Conservation (phyloP, 1,140 invertebrate genomes). For the Halictus rubicundus region DNA sequence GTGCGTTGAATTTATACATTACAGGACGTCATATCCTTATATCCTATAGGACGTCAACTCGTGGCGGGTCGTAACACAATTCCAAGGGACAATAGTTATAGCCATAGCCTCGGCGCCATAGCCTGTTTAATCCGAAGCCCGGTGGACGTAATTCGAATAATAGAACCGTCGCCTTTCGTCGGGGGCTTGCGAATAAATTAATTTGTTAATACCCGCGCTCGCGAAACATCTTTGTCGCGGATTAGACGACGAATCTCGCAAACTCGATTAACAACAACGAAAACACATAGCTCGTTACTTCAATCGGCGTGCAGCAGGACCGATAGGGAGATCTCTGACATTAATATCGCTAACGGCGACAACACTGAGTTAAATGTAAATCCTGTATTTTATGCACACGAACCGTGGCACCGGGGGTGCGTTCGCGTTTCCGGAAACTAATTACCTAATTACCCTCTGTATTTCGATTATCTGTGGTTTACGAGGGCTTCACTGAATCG, state of each 20-base stretch:
- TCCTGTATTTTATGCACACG: slow-evolving; percentile 30
- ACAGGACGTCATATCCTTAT: too few species aligned
- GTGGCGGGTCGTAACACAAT: too few species aligned
- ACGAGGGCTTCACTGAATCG: slow-evolving; percentile 2
- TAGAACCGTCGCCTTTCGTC: background rate
- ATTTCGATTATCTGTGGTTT: slow-evolving; percentile 42
- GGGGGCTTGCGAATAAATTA: background rate
- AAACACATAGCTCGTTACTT: slow-evolving; percentile 27
- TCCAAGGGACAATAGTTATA: too few species aligned
- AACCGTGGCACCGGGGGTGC: background rate
- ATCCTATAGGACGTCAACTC: too few species aligned
- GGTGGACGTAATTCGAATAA: too few species aligned
- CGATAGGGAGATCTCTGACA: slow-evolving; percentile 6
- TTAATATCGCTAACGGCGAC: background rate
- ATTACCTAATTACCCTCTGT: slow-evolving; percentile 40
- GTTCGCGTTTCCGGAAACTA: slow-evolving; percentile 19
- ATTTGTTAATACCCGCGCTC: too few species aligned
- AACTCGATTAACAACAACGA: background rate
- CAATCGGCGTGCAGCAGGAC: background rate
- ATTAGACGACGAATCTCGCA: background rate
- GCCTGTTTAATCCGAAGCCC: too few species aligned
- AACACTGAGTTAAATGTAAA: slow-evolving; percentile 13
- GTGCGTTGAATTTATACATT: too few species aligned
- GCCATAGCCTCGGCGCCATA: too few species aligned
- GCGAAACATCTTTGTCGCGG: background rate